Evolutionary conservation across 2,797 vertebrate genomes (phyloP).

Genomic region (Sebastes taczanowskii): DNA sequence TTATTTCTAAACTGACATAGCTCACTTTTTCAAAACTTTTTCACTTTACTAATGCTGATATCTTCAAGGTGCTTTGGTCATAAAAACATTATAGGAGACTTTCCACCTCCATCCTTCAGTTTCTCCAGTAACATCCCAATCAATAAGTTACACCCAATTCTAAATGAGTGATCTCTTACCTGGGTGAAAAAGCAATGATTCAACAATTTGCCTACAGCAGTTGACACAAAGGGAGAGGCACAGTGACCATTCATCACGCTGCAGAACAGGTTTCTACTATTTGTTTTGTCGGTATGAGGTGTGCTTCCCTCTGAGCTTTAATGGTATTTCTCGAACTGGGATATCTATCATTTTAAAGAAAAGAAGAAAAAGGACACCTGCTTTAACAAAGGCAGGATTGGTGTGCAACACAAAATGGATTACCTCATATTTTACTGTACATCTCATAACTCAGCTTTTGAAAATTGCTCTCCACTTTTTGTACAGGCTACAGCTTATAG

Average conservation of each 20-base stretch:
- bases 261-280: constrained; percentile 23
- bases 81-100: neutral
- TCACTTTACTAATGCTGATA: neutral
- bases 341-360: constrained; percentile 36
- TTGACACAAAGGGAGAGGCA: constrained; percentile 15
- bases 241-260: constrained; percentile 18
- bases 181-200: constrained; percentile 36
- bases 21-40: neutral
- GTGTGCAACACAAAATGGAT: constrained; percentile 26
- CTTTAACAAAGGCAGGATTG: constrained; percentile 3
- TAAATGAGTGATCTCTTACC: constrained; percentile 12
- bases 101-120: neutral
- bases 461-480: constrained; percentile 8
- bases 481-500: neutral
- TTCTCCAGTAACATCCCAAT: neutral
- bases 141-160: neutral
- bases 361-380: constrained; percentile 10
- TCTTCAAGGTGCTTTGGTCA: neutral
- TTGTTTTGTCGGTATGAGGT: constrained; percentile 33
- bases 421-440: constrained; percentile 30
- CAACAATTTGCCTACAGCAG: constrained; percentile 20
- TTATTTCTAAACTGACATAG: neutral
- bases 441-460: constrained; percentile 39
- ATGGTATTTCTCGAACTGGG: constrained; percentile 13
- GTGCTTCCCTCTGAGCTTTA: constrained; percentile 10